Evolutionary conservation across 2,113 vertebrate species (phyloP).

Genomic region (Malurus alboscapulatus): DNA sequence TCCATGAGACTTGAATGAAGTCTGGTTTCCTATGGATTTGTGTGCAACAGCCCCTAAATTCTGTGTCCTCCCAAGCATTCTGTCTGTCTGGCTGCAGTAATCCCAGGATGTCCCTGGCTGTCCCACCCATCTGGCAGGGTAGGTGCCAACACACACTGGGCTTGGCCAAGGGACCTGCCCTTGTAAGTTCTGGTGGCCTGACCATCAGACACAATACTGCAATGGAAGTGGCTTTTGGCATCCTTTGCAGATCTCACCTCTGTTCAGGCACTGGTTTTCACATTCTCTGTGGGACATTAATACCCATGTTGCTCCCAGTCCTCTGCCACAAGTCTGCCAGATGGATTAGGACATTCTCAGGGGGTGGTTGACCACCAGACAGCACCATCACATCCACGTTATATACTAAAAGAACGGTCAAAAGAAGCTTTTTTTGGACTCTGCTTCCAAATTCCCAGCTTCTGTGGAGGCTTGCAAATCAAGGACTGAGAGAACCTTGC

Average conservation of each 20-base stretch:
- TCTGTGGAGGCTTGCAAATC: not conserved
- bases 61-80: not conserved
- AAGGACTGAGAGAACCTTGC: not conserved
- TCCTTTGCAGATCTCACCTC: not conserved
- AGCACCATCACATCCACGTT: not conserved
- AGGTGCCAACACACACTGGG: not conserved
- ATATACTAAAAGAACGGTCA: not conserved
- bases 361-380: not conserved
- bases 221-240: not conserved
- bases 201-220: not conserved
- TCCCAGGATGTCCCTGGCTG: not conserved
- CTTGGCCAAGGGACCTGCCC: not conserved
- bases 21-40: slow-evolving; percentile 29
- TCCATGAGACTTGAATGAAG: not conserved
- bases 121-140: not conserved
- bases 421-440: not conserved
- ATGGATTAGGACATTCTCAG: not conserved
- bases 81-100: not conserved
- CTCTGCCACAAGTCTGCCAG: not conserved
- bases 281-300: not conserved
- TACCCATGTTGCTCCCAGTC: not conserved
- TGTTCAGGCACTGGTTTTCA: not conserved
- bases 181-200: not conserved
- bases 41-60: not conserved
- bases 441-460: not conserved